Evolutionary conservation across 1,140 invertebrate species (phyloP).

Genomic region (Temnothorax longispinosus): DNA sequence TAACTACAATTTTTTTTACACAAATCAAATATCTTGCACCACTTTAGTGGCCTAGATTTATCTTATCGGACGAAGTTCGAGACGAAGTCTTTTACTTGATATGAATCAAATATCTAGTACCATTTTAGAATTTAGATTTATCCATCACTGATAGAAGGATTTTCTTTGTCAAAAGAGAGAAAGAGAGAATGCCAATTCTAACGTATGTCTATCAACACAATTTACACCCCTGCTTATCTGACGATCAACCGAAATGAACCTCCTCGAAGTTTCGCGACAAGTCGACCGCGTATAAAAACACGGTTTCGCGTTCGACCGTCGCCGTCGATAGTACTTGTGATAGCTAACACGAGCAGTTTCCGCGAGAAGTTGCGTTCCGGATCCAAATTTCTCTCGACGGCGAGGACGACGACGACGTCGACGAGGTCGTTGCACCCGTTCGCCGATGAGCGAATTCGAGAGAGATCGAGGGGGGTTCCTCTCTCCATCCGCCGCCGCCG

Average conservation of each 20-base stretch:
- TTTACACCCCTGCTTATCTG: not conserved
- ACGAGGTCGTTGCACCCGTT: constrained; percentile 64
- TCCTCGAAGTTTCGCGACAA: not conserved
- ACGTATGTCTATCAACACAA: not conserved
- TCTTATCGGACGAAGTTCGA: too few relatives aligned
- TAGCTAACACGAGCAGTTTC: constrained; percentile 32
- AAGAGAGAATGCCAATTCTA: not conserved
- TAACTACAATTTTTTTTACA: not conserved
- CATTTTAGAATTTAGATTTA: not conserved
- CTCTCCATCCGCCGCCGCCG: constrained; percentile 50
- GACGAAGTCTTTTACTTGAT: not conserved
- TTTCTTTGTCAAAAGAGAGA: not conserved
- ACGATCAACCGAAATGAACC: not conserved
- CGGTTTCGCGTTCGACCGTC: not conserved
- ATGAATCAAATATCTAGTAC: not conserved
- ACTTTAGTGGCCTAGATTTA: not conserved
- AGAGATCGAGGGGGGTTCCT: constrained; percentile 71
- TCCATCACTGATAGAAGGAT: not conserved
- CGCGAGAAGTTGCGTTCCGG: constrained; percentile 26
- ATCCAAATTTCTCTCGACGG: constrained; percentile 69
- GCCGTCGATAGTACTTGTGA: constrained; percentile 49
- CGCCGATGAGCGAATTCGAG: constrained; percentile 70
- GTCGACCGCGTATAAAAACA: not conserved
- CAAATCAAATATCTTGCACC: not conserved
- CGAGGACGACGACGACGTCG: constrained; percentile 54